Percentiles rank a stretch among this genome's conserved stretches.
These are phyloP conservation scores for Oncorhynchus kisutch DNA, from an alignment of 2,113 vertebrate genomes.

Conservation along the genomic window DNA sequence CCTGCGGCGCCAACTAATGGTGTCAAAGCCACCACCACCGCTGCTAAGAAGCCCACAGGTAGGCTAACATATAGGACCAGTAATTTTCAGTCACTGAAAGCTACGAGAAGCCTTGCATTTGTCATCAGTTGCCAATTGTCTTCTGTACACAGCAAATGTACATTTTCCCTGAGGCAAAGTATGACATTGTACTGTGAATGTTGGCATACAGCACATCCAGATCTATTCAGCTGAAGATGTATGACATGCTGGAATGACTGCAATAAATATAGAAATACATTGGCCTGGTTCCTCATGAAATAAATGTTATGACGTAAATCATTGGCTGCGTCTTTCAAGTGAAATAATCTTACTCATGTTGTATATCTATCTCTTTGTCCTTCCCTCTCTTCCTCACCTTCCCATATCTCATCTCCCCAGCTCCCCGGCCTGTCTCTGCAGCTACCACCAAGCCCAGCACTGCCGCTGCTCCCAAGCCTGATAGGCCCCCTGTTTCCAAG, in stretches of 20 bases:
- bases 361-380: background rate
- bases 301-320: constrained; percentile 11
- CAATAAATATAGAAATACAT: constrained; percentile 32
- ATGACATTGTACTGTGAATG: constrained; percentile 17
- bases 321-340: constrained; percentile 14
- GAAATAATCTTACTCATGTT: too few relatives aligned
- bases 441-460: constrained; percentile 52
- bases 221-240: constrained; percentile 33
- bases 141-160: background rate
- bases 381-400: constrained; percentile 20
- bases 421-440: constrained; percentile 55
- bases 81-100: background rate
- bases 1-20: constrained; percentile 46
- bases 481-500: constrained; percentile 66
- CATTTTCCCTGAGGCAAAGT: background rate
- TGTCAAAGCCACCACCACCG: constrained; percentile 52
- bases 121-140: background rate
- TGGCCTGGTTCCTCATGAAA: constrained; percentile 40
- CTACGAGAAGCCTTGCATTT: background rate
- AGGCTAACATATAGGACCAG: background rate
- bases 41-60: constrained; percentile 69
- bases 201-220: constrained; percentile 23
- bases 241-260: constrained; percentile 41
- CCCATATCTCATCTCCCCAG: constrained; percentile 20
- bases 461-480: constrained; percentile 50